Percentiles rank a stretch among this genome's conserved stretches.
phyloP scores from a whole-genome alignment of 2,888 invertebrate species.

The Crioceris asparagi region DNA sequence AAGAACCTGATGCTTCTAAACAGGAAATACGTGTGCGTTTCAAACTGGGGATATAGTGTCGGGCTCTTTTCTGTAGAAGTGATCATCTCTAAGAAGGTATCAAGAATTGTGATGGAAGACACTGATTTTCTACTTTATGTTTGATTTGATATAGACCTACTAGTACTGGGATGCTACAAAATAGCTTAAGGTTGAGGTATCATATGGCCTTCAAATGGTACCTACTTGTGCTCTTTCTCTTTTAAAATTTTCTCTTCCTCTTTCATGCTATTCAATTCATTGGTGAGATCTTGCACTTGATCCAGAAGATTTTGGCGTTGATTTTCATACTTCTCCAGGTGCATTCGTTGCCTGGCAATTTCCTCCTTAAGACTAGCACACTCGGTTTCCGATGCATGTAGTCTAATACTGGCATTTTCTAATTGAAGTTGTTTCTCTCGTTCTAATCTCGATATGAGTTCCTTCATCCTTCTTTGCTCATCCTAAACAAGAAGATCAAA shows the following conservation, averaged over 20 bases:
- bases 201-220: too few relatives aligned
- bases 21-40: too few relatives aligned
- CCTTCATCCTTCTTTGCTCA: slow-evolving; percentile 77
- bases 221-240: slow-evolving; percentile 35
- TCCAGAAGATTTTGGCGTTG: slow-evolving; percentile 45
- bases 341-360: slow-evolving; percentile 49
- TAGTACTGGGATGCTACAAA: too few relatives aligned
- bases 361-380: slow-evolving; percentile 55
- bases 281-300: slow-evolving; percentile 45
- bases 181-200: too few relatives aligned
- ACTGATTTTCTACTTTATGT: background rate
- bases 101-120: background rate
- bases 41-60: too few relatives aligned
- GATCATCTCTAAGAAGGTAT: too few relatives aligned
- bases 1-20: too few relatives aligned
- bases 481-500: slow-evolving; percentile 53
- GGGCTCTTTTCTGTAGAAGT: too few relatives aligned
- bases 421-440: slow-evolving; percentile 70
- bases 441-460: slow-evolving; percentile 71
- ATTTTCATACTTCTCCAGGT: slow-evolving; percentile 50
- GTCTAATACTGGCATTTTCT: slow-evolving; percentile 63
- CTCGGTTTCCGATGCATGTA: slow-evolving; percentile 59
- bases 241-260: slow-evolving; percentile 35
- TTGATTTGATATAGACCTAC: too few relatives aligned
- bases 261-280: slow-evolving; percentile 41